These are phyloP conservation scores for Hipposideros larvatus DNA, from an alignment of 2,797 vertebrate species.

Conservation along the genomic window DNA sequence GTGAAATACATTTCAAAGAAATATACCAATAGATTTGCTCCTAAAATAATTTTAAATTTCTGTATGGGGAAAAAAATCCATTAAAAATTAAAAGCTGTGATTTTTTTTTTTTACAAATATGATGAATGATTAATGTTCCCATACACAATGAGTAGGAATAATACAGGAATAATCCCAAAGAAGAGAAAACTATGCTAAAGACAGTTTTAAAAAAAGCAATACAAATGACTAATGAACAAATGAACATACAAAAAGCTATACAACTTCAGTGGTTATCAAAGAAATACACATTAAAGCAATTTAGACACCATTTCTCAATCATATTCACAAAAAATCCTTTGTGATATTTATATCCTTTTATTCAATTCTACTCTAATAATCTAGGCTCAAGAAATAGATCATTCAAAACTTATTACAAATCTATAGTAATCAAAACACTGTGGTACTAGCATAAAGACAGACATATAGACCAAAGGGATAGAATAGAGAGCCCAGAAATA, in stretches of 20 bases:
- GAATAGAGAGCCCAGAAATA: not conserved
- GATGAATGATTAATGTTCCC: not conserved
- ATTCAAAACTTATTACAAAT: not conserved
- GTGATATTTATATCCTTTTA: not conserved
- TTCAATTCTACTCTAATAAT: not conserved
- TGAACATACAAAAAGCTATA: not conserved
- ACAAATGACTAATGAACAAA: not conserved
- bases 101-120: not conserved
- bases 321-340: not conserved
- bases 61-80: not conserved
- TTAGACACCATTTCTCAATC: not conserved
- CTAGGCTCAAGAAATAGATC: not conserved
- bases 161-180: not conserved
- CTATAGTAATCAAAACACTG: not conserved
- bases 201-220: not conserved
- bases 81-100: not conserved
- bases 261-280: not conserved
- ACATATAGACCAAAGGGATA: not conserved
- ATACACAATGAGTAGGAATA: not conserved
- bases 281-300: not conserved
- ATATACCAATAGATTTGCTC: not conserved
- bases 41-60: constrained; percentile 1
- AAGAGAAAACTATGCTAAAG: not conserved
- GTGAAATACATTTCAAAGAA: not conserved
- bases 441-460: not conserved